Percentiles rank a stretch among this genome's conserved stretches.
Conservation (phyloP, 2,888 invertebrate genomes). For the Sesamia inferens region DNA sequence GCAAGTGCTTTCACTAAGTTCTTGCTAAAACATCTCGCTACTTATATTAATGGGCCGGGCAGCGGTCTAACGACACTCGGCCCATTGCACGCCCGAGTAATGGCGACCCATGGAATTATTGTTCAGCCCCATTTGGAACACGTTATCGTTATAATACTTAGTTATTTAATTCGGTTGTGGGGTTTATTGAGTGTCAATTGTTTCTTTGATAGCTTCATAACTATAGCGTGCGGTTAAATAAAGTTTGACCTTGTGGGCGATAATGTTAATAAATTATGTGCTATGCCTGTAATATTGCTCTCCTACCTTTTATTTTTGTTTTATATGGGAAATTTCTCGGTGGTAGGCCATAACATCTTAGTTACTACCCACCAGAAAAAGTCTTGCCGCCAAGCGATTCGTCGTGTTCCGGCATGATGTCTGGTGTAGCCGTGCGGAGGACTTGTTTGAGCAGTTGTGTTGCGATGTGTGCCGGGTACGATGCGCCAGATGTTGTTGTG, state of each 20-base stretch:
- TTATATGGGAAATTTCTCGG: too few species aligned
- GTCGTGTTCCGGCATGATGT: too few species aligned
- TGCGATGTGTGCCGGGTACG: too few species aligned
- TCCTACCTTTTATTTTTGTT: too few species aligned
- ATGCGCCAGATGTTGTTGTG: too few species aligned
- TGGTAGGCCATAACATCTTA: too few species aligned
- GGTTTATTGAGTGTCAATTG: constrained; percentile 40
- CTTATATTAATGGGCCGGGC: constrained; percentile 74
- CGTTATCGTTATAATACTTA: constrained; percentile 38
- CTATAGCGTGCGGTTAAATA: not conserved
- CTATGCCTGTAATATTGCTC: not conserved
- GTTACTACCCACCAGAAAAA: too few species aligned
- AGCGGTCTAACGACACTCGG: constrained; percentile 71
- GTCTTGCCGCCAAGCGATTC: too few species aligned
- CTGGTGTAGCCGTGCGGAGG: too few species aligned
- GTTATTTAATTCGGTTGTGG: constrained; percentile 19
- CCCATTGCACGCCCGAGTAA: constrained; percentile 75
- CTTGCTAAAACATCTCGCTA: constrained; percentile 71
- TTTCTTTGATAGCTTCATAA: constrained; percentile 10
- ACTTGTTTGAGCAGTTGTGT: too few species aligned
- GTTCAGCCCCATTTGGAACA: constrained; percentile 64
- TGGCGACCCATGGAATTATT: constrained; percentile 74
- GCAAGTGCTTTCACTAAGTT: constrained; percentile 73
- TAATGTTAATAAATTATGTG: constrained; percentile 3
- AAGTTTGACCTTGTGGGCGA: not conserved